A percentile compares a stretch with the other conserved stretches of the same genome.
These are phyloP conservation scores for Pandion haliaetus DNA, from an alignment of 2,113 vertebrate genomes.

Conservation along the genomic window DNA sequence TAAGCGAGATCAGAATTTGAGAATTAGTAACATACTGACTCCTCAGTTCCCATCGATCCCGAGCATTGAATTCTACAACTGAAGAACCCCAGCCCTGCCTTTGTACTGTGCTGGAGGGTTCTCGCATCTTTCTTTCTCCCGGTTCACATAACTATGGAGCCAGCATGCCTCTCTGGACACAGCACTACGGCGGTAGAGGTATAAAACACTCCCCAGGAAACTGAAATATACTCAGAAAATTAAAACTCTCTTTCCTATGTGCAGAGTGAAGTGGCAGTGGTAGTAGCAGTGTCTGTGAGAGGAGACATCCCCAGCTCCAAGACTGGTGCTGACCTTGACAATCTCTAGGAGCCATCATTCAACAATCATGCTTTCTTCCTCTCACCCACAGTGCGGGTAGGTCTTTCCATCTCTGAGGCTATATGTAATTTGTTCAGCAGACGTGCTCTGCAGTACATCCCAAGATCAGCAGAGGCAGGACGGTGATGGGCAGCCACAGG, in stretches of 20 bases:
- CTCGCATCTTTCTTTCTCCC: neutral
- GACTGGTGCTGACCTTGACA: neutral
- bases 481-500: fast-evolving
- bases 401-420: neutral
- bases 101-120: neutral
- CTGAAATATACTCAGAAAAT: neutral
- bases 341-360: neutral
- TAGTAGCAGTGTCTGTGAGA: neutral
- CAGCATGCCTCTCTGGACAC: neutral
- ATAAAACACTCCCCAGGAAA: neutral
- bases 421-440: neutral
- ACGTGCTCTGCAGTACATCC: fast-evolving
- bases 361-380: fast-evolving
- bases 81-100: neutral
- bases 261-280: neutral
- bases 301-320: neutral
- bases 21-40: neutral
- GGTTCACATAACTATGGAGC: neutral
- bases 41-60: neutral
- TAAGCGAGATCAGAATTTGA: neutral
- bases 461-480: neutral
- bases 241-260: neutral
- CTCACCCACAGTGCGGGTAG: fast-evolving
- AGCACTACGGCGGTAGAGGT: neutral
- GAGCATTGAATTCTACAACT: neutral